A percentile compares a stretch with the other conserved stretches of the same genome.
Conservation (phyloP, 1,140 invertebrate species). For the Myzus persicae region DNA sequence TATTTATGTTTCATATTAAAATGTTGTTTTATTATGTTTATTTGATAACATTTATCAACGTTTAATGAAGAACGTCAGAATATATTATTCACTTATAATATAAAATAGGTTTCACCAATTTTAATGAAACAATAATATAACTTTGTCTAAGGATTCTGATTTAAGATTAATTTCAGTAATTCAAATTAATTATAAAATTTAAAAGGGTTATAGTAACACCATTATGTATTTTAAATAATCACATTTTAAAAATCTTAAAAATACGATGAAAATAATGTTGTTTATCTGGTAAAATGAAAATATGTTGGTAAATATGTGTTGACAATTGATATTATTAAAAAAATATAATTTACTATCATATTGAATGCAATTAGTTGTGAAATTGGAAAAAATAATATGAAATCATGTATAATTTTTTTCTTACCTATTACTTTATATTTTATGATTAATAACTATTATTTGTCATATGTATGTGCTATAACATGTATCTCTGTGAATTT, state of each 20-base stretch:
- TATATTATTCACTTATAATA: not conserved
- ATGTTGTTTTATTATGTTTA: not conserved
- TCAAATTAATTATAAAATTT: not conserved
- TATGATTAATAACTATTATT: not conserved
- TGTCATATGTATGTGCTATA: not conserved
- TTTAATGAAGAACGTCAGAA: not conserved
- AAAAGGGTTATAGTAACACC: not conserved
- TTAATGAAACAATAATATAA: not conserved
- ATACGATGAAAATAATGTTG: not conserved
- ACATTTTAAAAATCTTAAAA: not conserved
- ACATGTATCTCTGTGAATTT: not conserved
- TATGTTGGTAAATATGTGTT: not conserved
- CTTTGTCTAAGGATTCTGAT: not conserved
- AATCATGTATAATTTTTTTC: too few relatives aligned
- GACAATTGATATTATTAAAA: not conserved
- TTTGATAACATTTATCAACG: not conserved
- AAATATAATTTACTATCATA: not conserved
- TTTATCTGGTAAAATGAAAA: not conserved
- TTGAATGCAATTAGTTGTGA: not conserved
- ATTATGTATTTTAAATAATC: not conserved
- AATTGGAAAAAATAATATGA: not conserved
- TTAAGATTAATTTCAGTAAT: not conserved
- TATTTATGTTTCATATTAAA: not conserved
- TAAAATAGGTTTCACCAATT: not conserved
- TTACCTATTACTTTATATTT: not conserved